Evolutionary conservation across 2,888 invertebrate species (phyloP), one percentile per base, ranked within the genome.

Genomic region (Andricus curvator): DNA sequence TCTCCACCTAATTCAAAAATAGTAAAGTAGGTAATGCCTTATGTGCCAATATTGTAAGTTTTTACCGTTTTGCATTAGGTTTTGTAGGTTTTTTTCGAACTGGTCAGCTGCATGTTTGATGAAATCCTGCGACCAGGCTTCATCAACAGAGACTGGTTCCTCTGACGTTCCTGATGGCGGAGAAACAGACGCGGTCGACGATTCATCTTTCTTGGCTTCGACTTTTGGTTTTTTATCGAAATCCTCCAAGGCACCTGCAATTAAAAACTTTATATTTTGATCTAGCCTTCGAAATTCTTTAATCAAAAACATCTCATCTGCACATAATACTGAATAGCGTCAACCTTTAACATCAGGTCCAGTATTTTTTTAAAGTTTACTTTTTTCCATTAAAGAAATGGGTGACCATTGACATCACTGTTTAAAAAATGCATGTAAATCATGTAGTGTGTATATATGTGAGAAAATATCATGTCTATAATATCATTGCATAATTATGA

Each of bases 61-160:
- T 29, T 81, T 83, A 91, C 92, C 90, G 84, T 89, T 90, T 83
- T 90, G 87, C 17, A 97, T 96, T 94, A 98, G 95, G 93, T 96
- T 96, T 85, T 96, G 95, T 85, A 98, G 95, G 70, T 96, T 96
- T 86, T 94, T 95, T 88, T 96, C 96, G 88, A 97, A 96, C 86
- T 96, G 95, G 25, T 94, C 94, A 0, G 96, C 95, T 0, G 96
- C 95, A 89, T 96, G 95, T 86, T 95, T 95, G 4, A 96, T 94
- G 88, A 96, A 96, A 89, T 96, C 96, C 81, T 96, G 95, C 1
- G 95, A 95, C 96, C 96, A 96, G 86, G 95, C 93, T 86, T 95
- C 95, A 74, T 93, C 93, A 0, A 81, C 81, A 8, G 93, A 90
- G 0, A 91, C 84, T 11, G 92, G 93, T 0, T 87, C 89, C 0